Evolutionary conservation across 2,113 vertebrate genomes (phyloP).

Genomic region (Neomonachus schauinslandi): DNA sequence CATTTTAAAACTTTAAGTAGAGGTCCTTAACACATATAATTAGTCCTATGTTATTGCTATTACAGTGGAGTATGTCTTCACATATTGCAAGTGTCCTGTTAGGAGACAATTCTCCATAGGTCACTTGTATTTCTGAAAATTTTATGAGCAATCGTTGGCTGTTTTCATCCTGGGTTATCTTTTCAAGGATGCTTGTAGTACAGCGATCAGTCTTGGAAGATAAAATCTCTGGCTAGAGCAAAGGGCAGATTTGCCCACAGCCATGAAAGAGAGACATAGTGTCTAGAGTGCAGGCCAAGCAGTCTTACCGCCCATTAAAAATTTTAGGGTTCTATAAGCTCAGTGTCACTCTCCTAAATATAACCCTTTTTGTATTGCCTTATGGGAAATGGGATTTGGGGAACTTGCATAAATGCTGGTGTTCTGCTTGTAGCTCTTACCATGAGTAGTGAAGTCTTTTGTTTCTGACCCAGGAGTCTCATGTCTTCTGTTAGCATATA

Average conservation of each 20-base stretch:
- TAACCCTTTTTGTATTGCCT: background rate
- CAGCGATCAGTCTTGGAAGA: background rate
- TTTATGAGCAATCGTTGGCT: background rate
- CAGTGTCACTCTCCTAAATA: background rate
- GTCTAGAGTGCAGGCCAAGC: background rate
- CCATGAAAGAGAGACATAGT: background rate
- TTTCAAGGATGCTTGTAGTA: background rate
- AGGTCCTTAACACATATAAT: background rate
- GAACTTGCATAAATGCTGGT: background rate
- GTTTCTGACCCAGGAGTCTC: background rate
- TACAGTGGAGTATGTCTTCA: background rate
- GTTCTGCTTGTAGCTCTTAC: background rate
- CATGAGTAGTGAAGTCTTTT: background rate
- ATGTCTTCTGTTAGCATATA: background rate
- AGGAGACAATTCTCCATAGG: background rate
- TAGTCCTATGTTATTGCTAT: background rate
- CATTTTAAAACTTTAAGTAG: background rate
- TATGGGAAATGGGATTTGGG: background rate
- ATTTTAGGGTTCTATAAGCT: background rate
- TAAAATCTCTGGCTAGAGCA: background rate
- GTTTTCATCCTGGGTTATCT: background rate
- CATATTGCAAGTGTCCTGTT: background rate
- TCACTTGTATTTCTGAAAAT: background rate
- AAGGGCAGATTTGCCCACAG: background rate
- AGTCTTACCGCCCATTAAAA: background rate